Conservation (phyloP, 2,888 invertebrate genomes). For the Aethes cnicana region DNA sequence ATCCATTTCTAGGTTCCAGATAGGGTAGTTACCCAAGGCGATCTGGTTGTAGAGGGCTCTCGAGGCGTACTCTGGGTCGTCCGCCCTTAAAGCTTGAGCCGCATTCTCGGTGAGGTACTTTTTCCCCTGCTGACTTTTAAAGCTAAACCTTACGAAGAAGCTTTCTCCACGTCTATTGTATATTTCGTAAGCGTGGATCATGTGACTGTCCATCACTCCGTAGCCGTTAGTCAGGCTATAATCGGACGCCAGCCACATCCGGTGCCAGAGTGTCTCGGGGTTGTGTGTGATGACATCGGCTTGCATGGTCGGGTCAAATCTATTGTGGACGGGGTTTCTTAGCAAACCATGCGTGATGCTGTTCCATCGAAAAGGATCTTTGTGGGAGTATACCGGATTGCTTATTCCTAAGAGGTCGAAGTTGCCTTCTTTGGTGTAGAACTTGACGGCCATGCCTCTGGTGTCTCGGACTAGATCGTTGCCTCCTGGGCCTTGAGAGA, state of each 20-base stretch:
- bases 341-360: conserved; percentile 94
- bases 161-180: conserved; percentile 87
- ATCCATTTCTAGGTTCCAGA: conserved; percentile 89
- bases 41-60: conserved; percentile 95
- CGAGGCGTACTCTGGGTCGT: conserved; percentile 93
- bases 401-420: too few species aligned
- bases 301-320: conserved; percentile 91
- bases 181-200: conserved; percentile 94
- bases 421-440: too few species aligned
- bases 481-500: too few species aligned
- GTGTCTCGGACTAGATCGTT: too few species aligned
- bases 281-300: conserved; percentile 94
- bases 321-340: conserved; percentile 92
- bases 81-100: conserved; percentile 84
- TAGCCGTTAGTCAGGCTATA: conserved; percentile 94
- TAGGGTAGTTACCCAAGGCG: conserved; percentile 83
- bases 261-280: conserved; percentile 90
- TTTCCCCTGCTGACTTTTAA: conserved; percentile 93
- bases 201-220: conserved; percentile 94
- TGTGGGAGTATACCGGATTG: too few species aligned
- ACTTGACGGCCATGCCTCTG: too few species aligned
- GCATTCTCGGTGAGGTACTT: conserved; percentile 85
- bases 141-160: conserved; percentile 93
- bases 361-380: conserved; percentile 91
- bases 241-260: conserved; percentile 90